These are phyloP conservation scores for Brachypodius melanocephalos DNA, from an alignment of 2,113 vertebrate species.

Conservation along the genomic window DNA sequence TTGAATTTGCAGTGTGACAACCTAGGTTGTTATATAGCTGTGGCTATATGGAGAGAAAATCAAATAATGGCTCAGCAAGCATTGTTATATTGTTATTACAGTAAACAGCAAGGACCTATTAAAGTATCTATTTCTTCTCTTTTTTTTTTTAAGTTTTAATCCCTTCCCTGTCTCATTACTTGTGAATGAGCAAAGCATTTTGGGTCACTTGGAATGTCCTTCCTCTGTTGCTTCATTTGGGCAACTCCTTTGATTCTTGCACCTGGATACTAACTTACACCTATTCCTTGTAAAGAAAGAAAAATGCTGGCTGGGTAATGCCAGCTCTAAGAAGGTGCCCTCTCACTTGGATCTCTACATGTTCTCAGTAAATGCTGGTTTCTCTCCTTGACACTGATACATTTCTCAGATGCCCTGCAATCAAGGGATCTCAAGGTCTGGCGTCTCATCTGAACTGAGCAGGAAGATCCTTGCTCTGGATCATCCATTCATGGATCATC, in stretches of 20 bases:
- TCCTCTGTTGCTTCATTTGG: not conserved
- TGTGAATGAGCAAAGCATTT: not conserved
- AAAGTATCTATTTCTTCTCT: not conserved
- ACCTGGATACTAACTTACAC: not conserved
- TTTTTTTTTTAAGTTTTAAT: not conserved
- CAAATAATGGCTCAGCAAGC: not conserved
- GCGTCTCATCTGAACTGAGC: not conserved
- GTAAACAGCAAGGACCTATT: not conserved
- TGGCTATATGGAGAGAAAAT: not conserved
- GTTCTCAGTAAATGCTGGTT: not conserved
- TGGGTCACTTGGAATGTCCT: not conserved
- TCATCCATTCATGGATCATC: too few species aligned
- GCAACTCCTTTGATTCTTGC: not conserved
- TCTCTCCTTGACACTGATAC: fast-evolving
- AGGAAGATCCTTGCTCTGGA: not conserved
- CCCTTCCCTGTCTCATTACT: not conserved
- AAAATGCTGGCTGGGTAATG: not conserved
- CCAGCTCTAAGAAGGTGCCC: not conserved
- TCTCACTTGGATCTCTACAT: not conserved
- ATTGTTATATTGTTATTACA: not conserved
- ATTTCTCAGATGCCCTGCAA: not conserved
- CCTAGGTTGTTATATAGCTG: not conserved
- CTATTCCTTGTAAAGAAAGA: not conserved
- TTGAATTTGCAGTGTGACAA: not conserved
- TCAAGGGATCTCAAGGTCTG: not conserved